Evolutionary conservation across 2,888 invertebrate species (phyloP), one percentile per base, ranked within the genome.

Genomic region (Ochropleura plecta): DNA sequence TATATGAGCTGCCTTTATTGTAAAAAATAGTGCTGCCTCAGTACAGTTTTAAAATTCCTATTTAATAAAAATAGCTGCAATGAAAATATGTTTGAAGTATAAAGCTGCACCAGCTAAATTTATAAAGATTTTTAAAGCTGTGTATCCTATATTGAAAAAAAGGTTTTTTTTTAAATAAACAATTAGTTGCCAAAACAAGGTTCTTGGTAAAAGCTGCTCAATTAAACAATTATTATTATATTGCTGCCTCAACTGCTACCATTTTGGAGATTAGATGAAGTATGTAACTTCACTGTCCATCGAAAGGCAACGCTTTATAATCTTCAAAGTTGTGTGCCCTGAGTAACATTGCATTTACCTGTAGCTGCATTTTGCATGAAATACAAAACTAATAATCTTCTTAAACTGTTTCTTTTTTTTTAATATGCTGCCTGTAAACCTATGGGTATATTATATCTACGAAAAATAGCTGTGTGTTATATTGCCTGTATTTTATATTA

Each of bases 131-230:
- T 30, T 62, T 65, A 62, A 66, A 73, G 73, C 74, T 57, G 44
- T 51, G 12, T 40, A 40, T 44, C 44, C 49, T 55, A 18, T 40
- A 46, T 18, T 53, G 5, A 2, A 51, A 42, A 20, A 53, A 5
- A 18, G 40, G 51, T 8, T 73, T 66, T 49, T 66, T 49, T 55
- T 65, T 9, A 48, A 57, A 5, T 49, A 40, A 53, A 20, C 49
- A 44, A 42, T 57, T 49, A 81, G 69, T 53, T 73, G 73, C 68
- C 18, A 40, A 30, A 62, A 55, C 40, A 16, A 46, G 30, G 72
- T 67, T 83, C 71, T 75, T 69, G 55, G 66, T 57, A 64, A 53
- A 79, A 81, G 76, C 81, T 85, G 85, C 75, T 60, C 42, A 60
- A 67, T 49, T 46, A 51, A 48, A 72, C 1, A 30, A 44, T 51